These are phyloP conservation scores for Drosophila ambigua DNA, from an alignment of 1,140 invertebrate genomes.

Conservation along the genomic window DNA sequence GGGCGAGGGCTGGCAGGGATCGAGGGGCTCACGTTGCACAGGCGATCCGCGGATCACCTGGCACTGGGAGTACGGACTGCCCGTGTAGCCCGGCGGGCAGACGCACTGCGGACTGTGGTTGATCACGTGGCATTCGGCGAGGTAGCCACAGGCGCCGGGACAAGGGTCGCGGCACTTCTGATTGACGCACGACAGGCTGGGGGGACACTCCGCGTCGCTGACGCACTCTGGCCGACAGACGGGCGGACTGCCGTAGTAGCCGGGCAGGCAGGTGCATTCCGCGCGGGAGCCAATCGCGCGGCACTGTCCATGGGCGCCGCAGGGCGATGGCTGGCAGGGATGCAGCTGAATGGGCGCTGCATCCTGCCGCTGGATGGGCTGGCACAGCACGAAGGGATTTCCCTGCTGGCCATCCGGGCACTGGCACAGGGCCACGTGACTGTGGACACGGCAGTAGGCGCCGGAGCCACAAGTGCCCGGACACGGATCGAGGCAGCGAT, in stretches of 20 bases:
- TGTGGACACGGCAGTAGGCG: conserved; percentile 90
- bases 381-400: conserved; percentile 73
- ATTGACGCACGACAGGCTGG: conserved; percentile 85
- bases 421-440: conserved; percentile 85
- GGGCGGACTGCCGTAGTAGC: conserved; percentile 86
- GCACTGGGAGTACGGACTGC: conserved; percentile 89
- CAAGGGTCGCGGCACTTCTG: conserved; percentile 87
- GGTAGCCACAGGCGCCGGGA: conserved; percentile 86
- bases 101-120: conserved; percentile 93
- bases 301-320: conserved; percentile 86
- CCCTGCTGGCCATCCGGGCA: conserved; percentile 68
- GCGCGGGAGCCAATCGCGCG: conserved; percentile 83
- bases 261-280: conserved; percentile 84
- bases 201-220: conserved; percentile 85
- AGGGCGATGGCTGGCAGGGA: conserved; percentile 86
- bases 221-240: conserved; percentile 86
- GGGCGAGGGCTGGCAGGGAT: conserved; percentile 89
- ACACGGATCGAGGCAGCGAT: conserved; percentile 90
- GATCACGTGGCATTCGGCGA: conserved; percentile 91
- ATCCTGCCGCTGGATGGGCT: conserved; percentile 53
- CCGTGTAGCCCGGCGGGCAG: conserved; percentile 88
- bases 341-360: conserved; percentile 83
- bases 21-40: conserved; percentile 89
- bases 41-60: conserved; percentile 87
- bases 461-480: conserved; percentile 89